Conservation (phyloP, 2,113 vertebrate species). For the Elephas maximus region DNA sequence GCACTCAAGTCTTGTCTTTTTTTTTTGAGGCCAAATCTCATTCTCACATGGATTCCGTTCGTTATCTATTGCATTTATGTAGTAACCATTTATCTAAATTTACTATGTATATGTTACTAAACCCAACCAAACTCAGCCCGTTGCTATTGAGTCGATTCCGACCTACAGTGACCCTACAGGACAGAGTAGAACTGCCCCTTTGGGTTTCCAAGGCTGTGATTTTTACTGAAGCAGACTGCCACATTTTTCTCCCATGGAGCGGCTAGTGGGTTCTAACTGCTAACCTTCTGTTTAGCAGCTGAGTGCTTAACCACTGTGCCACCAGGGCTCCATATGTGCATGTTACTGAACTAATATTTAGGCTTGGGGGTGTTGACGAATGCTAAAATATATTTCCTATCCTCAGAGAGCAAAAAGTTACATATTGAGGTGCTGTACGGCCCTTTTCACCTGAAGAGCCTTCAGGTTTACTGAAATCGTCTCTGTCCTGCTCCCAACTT, state of each 20-base stretch:
- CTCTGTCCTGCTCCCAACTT: neutral
- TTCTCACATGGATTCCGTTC: conserved; percentile 14
- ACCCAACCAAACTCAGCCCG: too few species aligned
- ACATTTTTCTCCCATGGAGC: neutral
- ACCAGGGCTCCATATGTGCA: neutral
- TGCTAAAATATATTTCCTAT: neutral
- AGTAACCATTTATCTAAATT: conserved; percentile 50
- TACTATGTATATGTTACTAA: neutral
- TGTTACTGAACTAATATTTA: neutral
- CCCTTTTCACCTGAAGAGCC: neutral
- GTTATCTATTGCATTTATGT: neutral
- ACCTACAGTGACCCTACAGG: neutral
- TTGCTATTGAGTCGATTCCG: too few species aligned
- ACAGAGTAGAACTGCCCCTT: neutral
- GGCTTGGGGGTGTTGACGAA: neutral
- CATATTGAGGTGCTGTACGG: neutral
- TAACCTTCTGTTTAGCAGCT: neutral
- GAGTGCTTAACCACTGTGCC: neutral
- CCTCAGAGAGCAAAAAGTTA: neutral
- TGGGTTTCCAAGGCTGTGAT: neutral
- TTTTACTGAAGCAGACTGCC: neutral
- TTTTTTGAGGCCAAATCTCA: neutral
- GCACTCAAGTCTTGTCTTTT: neutral
- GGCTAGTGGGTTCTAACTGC: neutral
- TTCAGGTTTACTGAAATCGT: neutral